Evolutionary conservation across 2,797 vertebrate species (phyloP).

Genomic region (Trichosurus vulpecula): DNA sequence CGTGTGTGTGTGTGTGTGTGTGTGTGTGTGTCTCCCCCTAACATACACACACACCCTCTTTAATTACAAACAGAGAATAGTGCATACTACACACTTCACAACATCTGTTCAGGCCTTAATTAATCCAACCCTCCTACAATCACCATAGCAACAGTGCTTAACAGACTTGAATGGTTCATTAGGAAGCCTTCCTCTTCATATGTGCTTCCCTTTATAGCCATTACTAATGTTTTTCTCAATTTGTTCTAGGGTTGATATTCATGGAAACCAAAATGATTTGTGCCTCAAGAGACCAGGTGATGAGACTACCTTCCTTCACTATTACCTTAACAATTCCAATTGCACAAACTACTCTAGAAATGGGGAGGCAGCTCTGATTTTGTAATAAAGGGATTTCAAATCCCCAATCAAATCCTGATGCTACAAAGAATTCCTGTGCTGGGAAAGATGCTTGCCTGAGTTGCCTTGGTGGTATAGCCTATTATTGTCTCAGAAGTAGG

Average conservation of each 20-base stretch:
- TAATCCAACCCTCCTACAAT: constrained; percentile 77
- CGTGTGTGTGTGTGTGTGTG: constrained; percentile 34
- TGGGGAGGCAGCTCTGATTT: constrained; percentile 14
- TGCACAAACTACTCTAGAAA: not conserved
- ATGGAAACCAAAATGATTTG: constrained; percentile 53
- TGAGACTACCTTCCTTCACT: constrained; percentile 49
- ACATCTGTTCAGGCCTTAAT: constrained; percentile 84
- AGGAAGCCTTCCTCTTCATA: constrained; percentile 70
- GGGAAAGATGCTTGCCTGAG: constrained; percentile 45
- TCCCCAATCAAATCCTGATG: not conserved
- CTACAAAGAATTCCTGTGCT: constrained; percentile 37
- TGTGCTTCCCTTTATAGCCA: constrained; percentile 76
- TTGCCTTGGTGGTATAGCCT: not conserved
- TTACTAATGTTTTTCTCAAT: constrained; percentile 65
- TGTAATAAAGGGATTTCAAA: constrained; percentile 31
- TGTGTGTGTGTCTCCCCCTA: constrained; percentile 36
- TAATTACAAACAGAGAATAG: constrained; percentile 82
- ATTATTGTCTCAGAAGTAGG: constrained; percentile 39
- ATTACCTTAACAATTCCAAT: constrained; percentile 66
- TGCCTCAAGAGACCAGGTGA: constrained; percentile 54
- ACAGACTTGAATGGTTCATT: constrained; percentile 74
- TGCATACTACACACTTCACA: constrained; percentile 73
- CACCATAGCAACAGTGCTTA: constrained; percentile 82
- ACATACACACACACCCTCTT: constrained; percentile 14
- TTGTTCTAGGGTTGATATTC: constrained; percentile 55